These are phyloP conservation scores for Dissostichus mawsoni DNA, from an alignment of 2,113 vertebrate genomes.

Conservation along the genomic window DNA sequence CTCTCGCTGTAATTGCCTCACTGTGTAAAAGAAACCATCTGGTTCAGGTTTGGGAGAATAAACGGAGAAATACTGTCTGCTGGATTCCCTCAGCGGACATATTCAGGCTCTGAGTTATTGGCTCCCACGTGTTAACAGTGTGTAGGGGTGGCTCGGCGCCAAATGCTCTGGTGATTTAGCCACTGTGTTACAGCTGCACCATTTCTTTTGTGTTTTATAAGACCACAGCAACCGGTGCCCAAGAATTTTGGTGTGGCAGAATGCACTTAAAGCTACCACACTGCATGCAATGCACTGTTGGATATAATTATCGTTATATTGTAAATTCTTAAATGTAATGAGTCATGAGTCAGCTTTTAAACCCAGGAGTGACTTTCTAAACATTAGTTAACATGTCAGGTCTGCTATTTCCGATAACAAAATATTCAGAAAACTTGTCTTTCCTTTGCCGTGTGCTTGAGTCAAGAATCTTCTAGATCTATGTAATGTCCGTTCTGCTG, in stretches of 20 bases:
- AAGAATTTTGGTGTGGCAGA: not conserved
- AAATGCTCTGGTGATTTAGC: conserved; percentile 10
- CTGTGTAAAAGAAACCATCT: conserved; percentile 37
- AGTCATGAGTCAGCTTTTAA: not conserved
- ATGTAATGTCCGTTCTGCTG: not conserved
- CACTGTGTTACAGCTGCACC: conserved; percentile 5
- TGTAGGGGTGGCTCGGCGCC: not conserved
- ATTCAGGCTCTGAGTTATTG: conserved; percentile 1
- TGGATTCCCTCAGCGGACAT: conserved; percentile 12
- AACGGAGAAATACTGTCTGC: conserved; percentile 8
- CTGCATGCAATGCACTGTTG: not conserved
- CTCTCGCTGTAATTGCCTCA: conserved; percentile 1
- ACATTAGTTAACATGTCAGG: not conserved
- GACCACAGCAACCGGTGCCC: not conserved
- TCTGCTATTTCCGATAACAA: not conserved
- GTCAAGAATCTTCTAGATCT: not conserved
- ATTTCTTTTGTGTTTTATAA: not conserved
- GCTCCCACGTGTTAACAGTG: not conserved
- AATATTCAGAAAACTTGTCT: not conserved
- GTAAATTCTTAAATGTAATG: not conserved
- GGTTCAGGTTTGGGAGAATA: conserved; percentile 38
- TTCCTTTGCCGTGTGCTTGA: not conserved
- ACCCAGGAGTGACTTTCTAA: not conserved
- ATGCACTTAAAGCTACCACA: not conserved
- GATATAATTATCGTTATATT: not conserved